Percentiles rank a stretch among this genome's conserved stretches.
Evolutionary conservation across 2,113 vertebrate genomes (phyloP).

Genomic region (Brachyistius frenatus): DNA sequence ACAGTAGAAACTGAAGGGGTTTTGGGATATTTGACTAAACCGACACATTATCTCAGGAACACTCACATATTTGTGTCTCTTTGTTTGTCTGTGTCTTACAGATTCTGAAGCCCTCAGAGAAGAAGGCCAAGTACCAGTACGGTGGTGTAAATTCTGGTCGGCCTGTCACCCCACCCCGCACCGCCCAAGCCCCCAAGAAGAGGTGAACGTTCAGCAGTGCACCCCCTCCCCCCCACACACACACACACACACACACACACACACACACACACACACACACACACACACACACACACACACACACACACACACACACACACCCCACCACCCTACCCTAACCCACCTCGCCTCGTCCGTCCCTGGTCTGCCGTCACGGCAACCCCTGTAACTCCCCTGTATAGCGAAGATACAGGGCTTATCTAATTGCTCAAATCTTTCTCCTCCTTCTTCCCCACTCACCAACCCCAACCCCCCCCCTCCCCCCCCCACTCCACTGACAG

Average conservation of each 20-base stretch:
- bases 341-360: conserved; percentile 29
- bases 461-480: neutral
- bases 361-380: conserved; percentile 55
- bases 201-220: conserved; percentile 74
- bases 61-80: neutral
- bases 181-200: conserved; percentile 81
- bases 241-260: too few species aligned
- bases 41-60: neutral
- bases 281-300: too few species aligned
- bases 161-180: conserved; percentile 81
- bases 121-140: conserved; percentile 84
- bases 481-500: conserved; percentile 66
- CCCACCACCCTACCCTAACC: too few species aligned
- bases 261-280: too few species aligned
- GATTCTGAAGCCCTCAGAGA: conserved; percentile 83
- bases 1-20: neutral
- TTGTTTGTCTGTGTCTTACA: conserved; percentile 36
- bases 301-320: too few species aligned
- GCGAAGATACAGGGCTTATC: conserved; percentile 72
- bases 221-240: neutral
- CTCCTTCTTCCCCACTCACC: conserved; percentile 29
- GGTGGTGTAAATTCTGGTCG: conserved; percentile 81
- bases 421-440: conserved; percentile 57
- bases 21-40: neutral
- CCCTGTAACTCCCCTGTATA: conserved; percentile 72